Conservation (phyloP, 2,888 invertebrate genomes). For the Drosophila mimetica region DNA sequence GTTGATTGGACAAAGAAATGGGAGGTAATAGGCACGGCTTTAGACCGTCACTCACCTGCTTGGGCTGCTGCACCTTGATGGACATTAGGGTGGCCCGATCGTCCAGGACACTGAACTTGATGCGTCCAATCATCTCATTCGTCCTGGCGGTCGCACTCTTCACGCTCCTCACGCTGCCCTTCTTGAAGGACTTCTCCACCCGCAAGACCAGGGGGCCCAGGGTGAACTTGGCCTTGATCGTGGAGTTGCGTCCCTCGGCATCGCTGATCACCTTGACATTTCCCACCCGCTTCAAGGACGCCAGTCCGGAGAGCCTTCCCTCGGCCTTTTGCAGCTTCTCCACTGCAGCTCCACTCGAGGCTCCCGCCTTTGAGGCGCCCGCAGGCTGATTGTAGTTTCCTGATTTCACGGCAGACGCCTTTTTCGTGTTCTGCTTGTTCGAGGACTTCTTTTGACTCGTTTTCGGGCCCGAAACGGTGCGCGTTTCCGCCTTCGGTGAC, state of each 20-base stretch:
- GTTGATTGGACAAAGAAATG: neutral
- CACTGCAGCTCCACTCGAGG: conserved; percentile 49
- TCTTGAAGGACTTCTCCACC: conserved; percentile 88
- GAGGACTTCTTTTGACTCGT: conserved; percentile 73
- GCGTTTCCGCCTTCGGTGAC: conserved; percentile 64
- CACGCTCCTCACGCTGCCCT: conserved; percentile 91
- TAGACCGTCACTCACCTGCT: conserved; percentile 88
- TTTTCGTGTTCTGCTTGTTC: conserved; percentile 79
- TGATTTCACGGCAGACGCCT: conserved; percentile 81
- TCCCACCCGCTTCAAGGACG: conserved; percentile 91
- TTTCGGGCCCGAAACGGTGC: conserved; percentile 66
- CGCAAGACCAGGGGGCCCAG: conserved; percentile 91
- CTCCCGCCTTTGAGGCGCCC: conserved; percentile 39
- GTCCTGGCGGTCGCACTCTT: conserved; percentile 95
- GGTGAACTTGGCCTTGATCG: conserved; percentile 92
- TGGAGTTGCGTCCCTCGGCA: conserved; percentile 89
- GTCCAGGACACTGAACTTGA: conserved; percentile 91
- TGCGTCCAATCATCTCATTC: conserved; percentile 92
- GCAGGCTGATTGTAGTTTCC: conserved; percentile 73
- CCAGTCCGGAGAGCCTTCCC: conserved; percentile 92
- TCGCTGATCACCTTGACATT: conserved; percentile 92
- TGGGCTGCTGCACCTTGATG: conserved; percentile 93
- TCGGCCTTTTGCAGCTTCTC: conserved; percentile 86
- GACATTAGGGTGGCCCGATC: conserved; percentile 93
- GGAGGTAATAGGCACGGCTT: neutral